Base-by-base conservation (phyloP, 2,113 vertebrate genomes). In the Strix uralensis region DNA sequence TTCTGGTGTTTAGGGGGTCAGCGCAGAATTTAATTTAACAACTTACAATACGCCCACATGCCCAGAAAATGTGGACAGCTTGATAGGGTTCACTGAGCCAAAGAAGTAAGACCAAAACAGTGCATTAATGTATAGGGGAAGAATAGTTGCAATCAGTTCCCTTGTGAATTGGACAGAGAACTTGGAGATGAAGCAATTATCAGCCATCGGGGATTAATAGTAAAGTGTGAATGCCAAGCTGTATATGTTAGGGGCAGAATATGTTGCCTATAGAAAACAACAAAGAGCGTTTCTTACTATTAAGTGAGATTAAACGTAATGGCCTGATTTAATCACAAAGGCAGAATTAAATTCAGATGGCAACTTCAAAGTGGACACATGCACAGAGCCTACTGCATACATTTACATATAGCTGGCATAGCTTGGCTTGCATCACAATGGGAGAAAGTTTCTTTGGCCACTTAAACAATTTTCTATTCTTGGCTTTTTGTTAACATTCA, bases 241-340 rank as follows among this genome's bases (percentile, higher is more conserved):
- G 98, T 98, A 98, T 98, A 98, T 98, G 97, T 98, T 98, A 98
- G 97, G 98, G 96, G 95, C 98, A 98, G 98, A 98, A 98, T 98
- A 98, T 98, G 98, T 98, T 98, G 97, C 98, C 98, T 98, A 98
- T 98, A 98, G 98, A 98, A 98, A 98, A 96, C 98, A 97, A 98
- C 98, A 98, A 98, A 98, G 98, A 97, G 93, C 97, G 96, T 97
- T 97, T 97, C 98, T 98, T 98, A 98, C 98, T 98, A 98, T 98
- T 98, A 98, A 98, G 98, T 98, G 98, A 98, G 98, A 98, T 98
- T 98, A 98, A 98, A 98, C 98, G 98, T 98, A 98, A 98, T 98
- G 97, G 98, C 97, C 98, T 98, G 98, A 98, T 98, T 98, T 98
- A 97, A 98, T 98, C 98, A 98, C 98, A 98, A 98, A 98, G 96